phyloP scores from a whole-genome alignment of 2,797 vertebrate species.

The Choloepus didactylus region DNA sequence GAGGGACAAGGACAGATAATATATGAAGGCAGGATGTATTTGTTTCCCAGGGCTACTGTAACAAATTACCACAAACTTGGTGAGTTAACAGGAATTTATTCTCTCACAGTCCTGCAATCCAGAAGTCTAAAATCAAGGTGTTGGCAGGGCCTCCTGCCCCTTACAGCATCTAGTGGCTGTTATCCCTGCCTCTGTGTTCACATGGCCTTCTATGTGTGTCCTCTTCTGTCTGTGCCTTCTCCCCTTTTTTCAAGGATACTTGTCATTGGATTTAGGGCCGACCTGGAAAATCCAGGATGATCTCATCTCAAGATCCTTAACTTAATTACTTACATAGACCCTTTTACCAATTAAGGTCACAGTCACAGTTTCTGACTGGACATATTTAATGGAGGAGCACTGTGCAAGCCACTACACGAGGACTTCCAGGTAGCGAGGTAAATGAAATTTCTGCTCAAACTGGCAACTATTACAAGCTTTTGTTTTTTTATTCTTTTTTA shows the following conservation, averaged over 20 bases:
- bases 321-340: neutral
- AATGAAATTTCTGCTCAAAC: slow-evolving; percentile 67
- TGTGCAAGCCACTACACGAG: neutral
- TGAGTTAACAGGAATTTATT: too few species aligned
- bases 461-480: neutral
- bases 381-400: neutral
- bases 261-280: neutral
- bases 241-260: neutral
- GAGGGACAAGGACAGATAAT: slow-evolving; percentile 57
- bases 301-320: neutral
- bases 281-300: neutral
- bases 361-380: neutral
- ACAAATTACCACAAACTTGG: too few species aligned
- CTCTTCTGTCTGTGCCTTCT: neutral
- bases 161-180: too few species aligned
- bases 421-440: slow-evolving; percentile 19
- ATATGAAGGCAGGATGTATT: slow-evolving; percentile 42
- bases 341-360: neutral
- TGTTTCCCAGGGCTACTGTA: neutral
- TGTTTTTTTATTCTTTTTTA: neutral
- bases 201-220: neutral
- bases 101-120: too few species aligned
- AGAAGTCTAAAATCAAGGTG: too few species aligned
- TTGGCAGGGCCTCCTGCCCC: too few species aligned
- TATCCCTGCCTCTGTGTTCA: too few species aligned